Base-by-base conservation (phyloP, 1,140 invertebrate genomes). In the Lordiphosa stackelbergi region DNA sequence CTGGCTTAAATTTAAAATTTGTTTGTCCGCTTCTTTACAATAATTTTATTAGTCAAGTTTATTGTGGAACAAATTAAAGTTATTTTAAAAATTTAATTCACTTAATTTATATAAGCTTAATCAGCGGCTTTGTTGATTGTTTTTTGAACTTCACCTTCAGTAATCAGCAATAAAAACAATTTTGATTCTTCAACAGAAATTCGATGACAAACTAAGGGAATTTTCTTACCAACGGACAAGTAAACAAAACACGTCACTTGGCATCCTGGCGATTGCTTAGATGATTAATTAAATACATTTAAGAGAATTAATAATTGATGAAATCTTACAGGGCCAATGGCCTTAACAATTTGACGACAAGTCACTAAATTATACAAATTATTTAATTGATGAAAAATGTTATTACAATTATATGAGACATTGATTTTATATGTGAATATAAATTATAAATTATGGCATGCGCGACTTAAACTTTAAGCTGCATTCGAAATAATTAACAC, bases 311-410 rank as follows among this genome's bases (percentile, higher is more conserved):
- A n/a, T 24, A 10, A 31, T 31, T 37, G 28, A n/a, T 52, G 60
- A 31, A 60, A 69, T 54, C 31, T 46, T 51, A 69, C 48, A 35
- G 53, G 69, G 53, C 41, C 56, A 49, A 45, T 65, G 59, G 48
- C 71, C 53, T 60, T 31, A 1, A 10, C 2, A 24, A 38, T n/a
- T n/a, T 19, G 34, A 11, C 7, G 28, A 19, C 24, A 58, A 24
- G 53, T 52, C 22, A 12, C 46, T 66, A 70, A 62, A 53, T 61
- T 66, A 55, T 42, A 56, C 53, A 53, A 74, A 81, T 71, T 71
- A 58, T 71, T 68, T 75, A 74, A 79, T 79, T 74, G 72, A 70
- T 69, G 68, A 58, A 61, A 72, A 62, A 65, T 53, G 66, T 69
- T 81, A 81, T 81, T 75, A 75, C 51, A 51, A 49, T 57, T 75